A percentile compares a stretch with the other conserved stretches of the same genome.
These are phyloP conservation scores for Glomeris maerens DNA, from an alignment of 1,140 invertebrate genomes.

Conservation along the genomic window DNA sequence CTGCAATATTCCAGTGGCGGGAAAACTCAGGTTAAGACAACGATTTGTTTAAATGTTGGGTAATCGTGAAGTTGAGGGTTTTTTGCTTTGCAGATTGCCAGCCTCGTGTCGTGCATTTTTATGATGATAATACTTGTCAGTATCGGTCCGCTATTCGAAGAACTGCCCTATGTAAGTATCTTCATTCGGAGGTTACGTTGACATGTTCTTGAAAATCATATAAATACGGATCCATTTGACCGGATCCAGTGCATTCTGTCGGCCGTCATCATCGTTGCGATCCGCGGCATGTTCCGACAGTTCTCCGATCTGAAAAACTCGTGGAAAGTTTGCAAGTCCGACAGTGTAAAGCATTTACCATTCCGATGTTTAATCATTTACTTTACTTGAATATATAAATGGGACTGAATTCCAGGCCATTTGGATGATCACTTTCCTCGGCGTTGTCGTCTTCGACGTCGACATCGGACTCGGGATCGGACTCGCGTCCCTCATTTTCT, in stretches of 20 bases:
- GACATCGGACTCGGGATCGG: slow-evolving; percentile 63
- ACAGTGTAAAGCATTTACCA: slow-evolving; percentile 40
- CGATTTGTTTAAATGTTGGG: neutral
- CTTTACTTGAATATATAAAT: neutral
- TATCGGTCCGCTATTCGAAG: slow-evolving; percentile 21
- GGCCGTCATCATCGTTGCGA: slow-evolving; percentile 74
- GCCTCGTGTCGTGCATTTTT: slow-evolving; percentile 21
- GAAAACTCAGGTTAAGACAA: slow-evolving; percentile 45
- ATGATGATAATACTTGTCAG: slow-evolving; percentile 22
- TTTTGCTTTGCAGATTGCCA: slow-evolving; percentile 19
- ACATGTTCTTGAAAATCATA: too few species aligned
- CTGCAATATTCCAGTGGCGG: slow-evolving; percentile 72
- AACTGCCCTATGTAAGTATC: slow-evolving; percentile 20
- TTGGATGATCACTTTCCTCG: slow-evolving; percentile 33
- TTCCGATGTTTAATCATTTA: slow-evolving; percentile 6
- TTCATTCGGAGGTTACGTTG: neutral
- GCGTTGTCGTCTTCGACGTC: slow-evolving; percentile 64
- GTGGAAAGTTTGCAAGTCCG: slow-evolving; percentile 61
- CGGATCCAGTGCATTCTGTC: slow-evolving; percentile 56
- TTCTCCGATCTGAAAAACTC: slow-evolving; percentile 52
- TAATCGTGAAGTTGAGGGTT: neutral
- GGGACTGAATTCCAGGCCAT: slow-evolving; percentile 33
- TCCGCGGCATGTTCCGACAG: slow-evolving; percentile 80
- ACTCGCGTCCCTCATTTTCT: slow-evolving; percentile 29
- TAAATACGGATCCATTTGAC: too few species aligned